Evolutionary conservation across 2,113 vertebrate genomes (phyloP).

Genomic region (Lampris incognitus): DNA sequence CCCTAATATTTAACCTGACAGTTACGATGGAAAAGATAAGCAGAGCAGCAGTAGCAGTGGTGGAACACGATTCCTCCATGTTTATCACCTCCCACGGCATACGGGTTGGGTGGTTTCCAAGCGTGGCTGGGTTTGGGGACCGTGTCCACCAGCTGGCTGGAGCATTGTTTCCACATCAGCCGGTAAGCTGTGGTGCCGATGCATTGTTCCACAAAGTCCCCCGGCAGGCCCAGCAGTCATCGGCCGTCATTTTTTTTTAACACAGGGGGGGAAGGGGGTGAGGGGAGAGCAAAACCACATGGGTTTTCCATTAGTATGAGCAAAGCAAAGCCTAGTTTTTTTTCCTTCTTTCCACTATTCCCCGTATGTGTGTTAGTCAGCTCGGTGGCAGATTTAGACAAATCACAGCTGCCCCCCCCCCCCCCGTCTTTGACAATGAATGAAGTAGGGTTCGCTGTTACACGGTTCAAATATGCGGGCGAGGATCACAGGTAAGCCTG

Average conservation of each 20-base stretch:
- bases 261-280: background rate
- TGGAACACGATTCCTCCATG: slow-evolving; percentile 52
- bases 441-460: background rate
- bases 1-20: slow-evolving; percentile 28
- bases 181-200: slow-evolving; percentile 57
- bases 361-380: background rate
- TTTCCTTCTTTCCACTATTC: background rate
- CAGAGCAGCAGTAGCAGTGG: slow-evolving; percentile 28
- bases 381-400: background rate
- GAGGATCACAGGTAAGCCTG: slow-evolving; percentile 36
- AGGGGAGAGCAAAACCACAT: slow-evolving; percentile 16
- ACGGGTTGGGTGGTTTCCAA: slow-evolving; percentile 61
- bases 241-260: slow-evolving; percentile 30
- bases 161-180: slow-evolving; percentile 66
- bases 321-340: background rate
- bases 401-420: background rate
- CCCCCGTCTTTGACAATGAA: background rate
- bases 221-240: slow-evolving; percentile 37
- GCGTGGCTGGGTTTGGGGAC: slow-evolving; percentile 47
- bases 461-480: background rate
- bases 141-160: slow-evolving; percentile 46
- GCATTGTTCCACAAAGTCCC: slow-evolving; percentile 49
- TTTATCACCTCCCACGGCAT: slow-evolving; percentile 64
- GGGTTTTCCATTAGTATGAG: slow-evolving; percentile 15
- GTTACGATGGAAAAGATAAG: slow-evolving; percentile 50